Evolutionary conservation across 2,888 invertebrate genomes (phyloP).

Genomic region (Xestia rhomboidea): DNA sequence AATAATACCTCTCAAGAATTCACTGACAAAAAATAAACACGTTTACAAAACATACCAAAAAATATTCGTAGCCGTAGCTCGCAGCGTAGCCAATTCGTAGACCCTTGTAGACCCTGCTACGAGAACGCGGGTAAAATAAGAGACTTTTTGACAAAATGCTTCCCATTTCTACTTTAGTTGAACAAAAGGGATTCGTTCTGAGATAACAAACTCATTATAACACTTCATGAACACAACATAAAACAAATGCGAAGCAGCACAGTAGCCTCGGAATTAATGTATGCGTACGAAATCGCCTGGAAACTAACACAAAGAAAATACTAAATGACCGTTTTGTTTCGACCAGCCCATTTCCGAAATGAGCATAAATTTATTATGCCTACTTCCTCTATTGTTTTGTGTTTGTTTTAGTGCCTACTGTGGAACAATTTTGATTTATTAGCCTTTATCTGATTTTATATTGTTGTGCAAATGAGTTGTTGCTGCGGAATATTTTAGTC

Average conservation of each 20-base stretch:
- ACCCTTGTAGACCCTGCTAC: constrained; percentile 21
- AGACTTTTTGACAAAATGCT: neutral
- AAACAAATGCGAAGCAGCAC: constrained; percentile 23
- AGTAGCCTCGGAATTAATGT: constrained; percentile 53
- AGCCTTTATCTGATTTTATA: constrained; percentile 60
- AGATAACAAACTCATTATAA: constrained; percentile 47
- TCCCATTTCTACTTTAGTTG: constrained; percentile 1
- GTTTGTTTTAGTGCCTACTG: constrained; percentile 38
- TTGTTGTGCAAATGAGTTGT: constrained; percentile 53
- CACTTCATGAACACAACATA: constrained; percentile 40
- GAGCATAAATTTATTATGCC: constrained; percentile 59
- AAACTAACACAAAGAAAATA: constrained; percentile 62
- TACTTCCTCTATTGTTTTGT: constrained; percentile 60
- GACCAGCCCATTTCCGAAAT: constrained; percentile 67
- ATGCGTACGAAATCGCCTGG: constrained; percentile 53
- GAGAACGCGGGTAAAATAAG: neutral
- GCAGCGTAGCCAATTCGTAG: constrained; percentile 32
- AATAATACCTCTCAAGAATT: neutral
- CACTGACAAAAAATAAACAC: neutral
- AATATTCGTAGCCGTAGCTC: constrained; percentile 1
- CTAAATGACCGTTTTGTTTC: constrained; percentile 72
- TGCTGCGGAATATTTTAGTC: neutral
- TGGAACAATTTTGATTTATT: constrained; percentile 65
- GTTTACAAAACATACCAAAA: neutral
- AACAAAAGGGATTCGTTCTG: constrained; percentile 38